phyloP scores from a whole-genome alignment of 2,797 vertebrate genomes.

The Takifugu rubripes region DNA sequence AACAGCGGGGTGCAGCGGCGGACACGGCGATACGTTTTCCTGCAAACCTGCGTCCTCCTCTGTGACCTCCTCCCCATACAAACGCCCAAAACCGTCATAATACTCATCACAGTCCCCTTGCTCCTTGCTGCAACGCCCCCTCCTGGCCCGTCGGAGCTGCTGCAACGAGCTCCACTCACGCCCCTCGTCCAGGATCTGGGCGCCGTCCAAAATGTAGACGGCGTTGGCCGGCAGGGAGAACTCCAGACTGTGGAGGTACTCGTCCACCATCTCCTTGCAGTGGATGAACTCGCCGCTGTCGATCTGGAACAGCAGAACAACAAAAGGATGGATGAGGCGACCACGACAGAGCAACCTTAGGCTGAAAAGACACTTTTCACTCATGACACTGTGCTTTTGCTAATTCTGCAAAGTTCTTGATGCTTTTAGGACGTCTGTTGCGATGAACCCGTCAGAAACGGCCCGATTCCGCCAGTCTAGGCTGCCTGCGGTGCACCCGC shows the following conservation, averaged over 20 bases:
- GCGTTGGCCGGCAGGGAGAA: conserved; percentile 65
- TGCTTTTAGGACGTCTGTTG: too few species aligned
- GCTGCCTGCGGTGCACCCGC: too few species aligned
- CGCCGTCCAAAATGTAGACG: conserved; percentile 64
- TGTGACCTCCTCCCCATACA: conserved; percentile 59
- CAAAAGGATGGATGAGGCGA: too few species aligned
- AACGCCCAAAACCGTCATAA: conserved; percentile 69
- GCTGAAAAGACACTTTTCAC: too few species aligned
- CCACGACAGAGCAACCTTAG: too few species aligned
- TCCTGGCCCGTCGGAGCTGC: conserved; percentile 5
- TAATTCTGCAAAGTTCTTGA: too few species aligned
- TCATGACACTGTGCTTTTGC: too few species aligned
- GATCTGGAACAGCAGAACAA: conserved; percentile 53
- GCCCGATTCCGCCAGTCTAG: too few species aligned
- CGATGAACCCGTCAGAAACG: too few species aligned
- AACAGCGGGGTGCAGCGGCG: conserved; percentile 63
- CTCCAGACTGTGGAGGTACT: conserved; percentile 66
- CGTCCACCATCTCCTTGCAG: conserved; percentile 77
- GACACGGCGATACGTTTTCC: conserved; percentile 58
- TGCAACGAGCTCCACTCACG: conserved; percentile 8
- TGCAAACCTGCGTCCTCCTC: background rate
- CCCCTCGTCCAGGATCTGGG: conserved; percentile 43
- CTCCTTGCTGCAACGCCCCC: background rate
- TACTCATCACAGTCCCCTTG: conserved; percentile 65
- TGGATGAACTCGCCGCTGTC: conserved; percentile 66